Evolutionary conservation across 2,797 vertebrate species (phyloP).

Genomic region (Periophthalmus magnuspinnatus): DNA sequence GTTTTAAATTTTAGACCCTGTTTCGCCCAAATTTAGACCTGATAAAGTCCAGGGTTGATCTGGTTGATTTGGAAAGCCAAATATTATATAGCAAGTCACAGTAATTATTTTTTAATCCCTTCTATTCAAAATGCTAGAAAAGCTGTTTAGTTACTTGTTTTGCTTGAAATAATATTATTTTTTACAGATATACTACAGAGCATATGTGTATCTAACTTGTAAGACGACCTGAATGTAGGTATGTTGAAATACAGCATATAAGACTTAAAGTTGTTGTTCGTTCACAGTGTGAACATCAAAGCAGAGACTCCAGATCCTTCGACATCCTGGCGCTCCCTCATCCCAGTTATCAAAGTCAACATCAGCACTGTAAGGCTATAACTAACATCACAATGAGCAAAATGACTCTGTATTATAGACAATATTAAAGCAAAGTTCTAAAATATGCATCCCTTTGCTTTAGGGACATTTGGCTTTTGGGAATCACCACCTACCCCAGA

Average conservation of each 20-base stretch:
- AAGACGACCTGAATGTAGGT: too few relatives aligned
- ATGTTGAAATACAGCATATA: not conserved
- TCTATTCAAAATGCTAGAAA: too few relatives aligned
- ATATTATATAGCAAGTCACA: too few relatives aligned
- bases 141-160: too few relatives aligned
- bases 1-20: too few relatives aligned
- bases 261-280: not conserved
- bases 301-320: constrained; percentile 88
- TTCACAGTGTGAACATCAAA: constrained; percentile 86
- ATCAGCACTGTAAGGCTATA: constrained; percentile 90
- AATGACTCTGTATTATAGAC: not conserved
- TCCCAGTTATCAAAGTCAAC: constrained; percentile 97
- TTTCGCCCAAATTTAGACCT: too few relatives aligned
- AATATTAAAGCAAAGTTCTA: not conserved
- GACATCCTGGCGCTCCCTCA: constrained; percentile 97
- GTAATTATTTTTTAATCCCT: too few relatives aligned
- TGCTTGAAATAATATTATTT: too few relatives aligned
- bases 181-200: too few relatives aligned
- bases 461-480: constrained; percentile 96
- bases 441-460: not conserved
- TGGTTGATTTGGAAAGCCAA: too few relatives aligned
- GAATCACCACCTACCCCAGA: constrained; percentile 96
- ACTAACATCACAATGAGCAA: not conserved
- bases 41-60: too few relatives aligned
- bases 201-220: too few relatives aligned